phyloP scores from a whole-genome alignment of 2,113 vertebrate genomes.

The Hydrochoerus hydrochaeris region DNA sequence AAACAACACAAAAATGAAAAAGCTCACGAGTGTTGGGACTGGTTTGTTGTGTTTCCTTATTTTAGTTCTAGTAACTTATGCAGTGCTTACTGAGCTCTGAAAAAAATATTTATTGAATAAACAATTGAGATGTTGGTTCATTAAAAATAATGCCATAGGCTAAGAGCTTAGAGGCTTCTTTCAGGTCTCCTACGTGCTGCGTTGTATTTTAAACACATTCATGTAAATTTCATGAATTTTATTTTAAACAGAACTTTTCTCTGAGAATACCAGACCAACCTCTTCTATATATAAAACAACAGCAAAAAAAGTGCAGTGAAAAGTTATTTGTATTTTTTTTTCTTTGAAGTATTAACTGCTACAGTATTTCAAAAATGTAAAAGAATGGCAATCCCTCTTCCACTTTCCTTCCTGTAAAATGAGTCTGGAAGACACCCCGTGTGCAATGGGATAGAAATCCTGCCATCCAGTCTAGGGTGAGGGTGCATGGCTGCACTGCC shows the following conservation, averaged over 20 bases:
- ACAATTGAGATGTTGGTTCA: neutral
- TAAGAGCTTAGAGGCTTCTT: neutral
- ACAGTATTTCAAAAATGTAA: neutral
- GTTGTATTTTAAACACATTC: neutral
- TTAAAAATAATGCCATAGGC: neutral
- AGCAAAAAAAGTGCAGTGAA: neutral
- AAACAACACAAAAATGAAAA: neutral
- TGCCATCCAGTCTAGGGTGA: neutral
- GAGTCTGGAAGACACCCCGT: neutral
- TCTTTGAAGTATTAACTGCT: neutral
- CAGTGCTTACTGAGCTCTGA: neutral
- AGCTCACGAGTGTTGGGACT: neutral
- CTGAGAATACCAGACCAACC: neutral
- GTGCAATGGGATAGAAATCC: neutral
- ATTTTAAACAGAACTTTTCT: neutral
- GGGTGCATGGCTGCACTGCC: neutral
- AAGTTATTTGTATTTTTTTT: neutral
- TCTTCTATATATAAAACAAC: neutral
- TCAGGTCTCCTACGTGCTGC: neutral
- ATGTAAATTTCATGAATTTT: conserved; percentile 22
- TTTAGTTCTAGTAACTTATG: neutral
- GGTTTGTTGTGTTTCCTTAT: neutral
- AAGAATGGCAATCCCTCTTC: neutral
- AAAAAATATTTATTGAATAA: neutral
- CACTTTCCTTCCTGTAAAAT: neutral